These are phyloP conservation scores for Pandemis heparana DNA, from an alignment of 2,888 invertebrate species.

Conservation along the genomic window DNA sequence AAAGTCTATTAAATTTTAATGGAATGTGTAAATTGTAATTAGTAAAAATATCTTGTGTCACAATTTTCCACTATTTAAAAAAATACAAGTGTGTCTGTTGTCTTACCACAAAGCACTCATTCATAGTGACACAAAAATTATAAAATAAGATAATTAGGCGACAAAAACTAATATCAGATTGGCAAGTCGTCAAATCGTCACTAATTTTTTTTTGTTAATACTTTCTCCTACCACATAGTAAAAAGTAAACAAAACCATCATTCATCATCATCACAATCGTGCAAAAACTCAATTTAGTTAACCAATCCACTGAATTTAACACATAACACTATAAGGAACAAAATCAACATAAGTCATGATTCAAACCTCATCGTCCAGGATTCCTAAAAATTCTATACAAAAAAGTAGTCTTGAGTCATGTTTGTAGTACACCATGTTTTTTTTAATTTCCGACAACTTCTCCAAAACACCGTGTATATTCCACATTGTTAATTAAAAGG, in stretches of 20 bases:
- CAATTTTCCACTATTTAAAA: neutral
- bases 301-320: too few relatives aligned
- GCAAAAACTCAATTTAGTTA: too few relatives aligned
- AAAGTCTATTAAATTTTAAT: neutral
- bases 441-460: too few relatives aligned
- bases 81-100: neutral
- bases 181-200: neutral
- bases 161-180: neutral
- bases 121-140: neutral
- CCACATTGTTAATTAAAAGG: too few relatives aligned
- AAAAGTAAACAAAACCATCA: neutral
- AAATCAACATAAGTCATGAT: too few relatives aligned
- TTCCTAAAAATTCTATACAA: too few relatives aligned
- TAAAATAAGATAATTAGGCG: neutral
- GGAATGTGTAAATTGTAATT: too few relatives aligned
- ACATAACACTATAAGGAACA: too few relatives aligned
- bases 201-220: neutral
- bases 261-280: neutral
- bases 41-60: neutral
- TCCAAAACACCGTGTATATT: too few relatives aligned
- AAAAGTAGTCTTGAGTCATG: too few relatives aligned
- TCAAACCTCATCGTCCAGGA: too few relatives aligned
- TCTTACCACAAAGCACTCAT: neutral
- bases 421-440: too few relatives aligned
- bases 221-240: neutral